Base-by-base conservation (phyloP, 2,888 invertebrate genomes). In the Dynastes grantii region DNA sequence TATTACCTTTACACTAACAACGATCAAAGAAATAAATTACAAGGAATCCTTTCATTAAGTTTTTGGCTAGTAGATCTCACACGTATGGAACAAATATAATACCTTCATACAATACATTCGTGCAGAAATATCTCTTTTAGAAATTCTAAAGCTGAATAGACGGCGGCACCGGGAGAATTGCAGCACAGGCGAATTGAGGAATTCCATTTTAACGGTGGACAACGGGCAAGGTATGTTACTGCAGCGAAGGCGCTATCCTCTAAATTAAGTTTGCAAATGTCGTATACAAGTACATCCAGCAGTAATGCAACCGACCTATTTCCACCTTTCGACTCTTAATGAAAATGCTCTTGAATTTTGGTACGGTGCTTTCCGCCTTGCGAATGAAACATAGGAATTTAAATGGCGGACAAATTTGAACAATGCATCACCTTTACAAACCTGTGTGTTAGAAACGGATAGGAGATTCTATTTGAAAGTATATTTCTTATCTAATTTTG, bases 231-330 rank as follows among this genome's bases (percentile, higher is more conserved):
- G 85, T 85, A 85, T 85, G 84, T 80, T 81, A 73, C 81, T 78
- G 79, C 79, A 80, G 82, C 82, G 79, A 79, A 82, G 81, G 83
- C 73, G 58, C 58, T 73, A 9, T 84, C 83, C 85, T 85, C 85
- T 86, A 88, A 87, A 88, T 88, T 87, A 86, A 88, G 88, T 87
- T 88, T 86, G 87, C 87, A 86, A 86, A 87, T 86, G 86, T 86
- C 85, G 85, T 85, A 85, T 83, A 83, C 83, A 84, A 82, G 85
- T 85, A 86, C 85, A 85, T 84, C 81, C 85, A 83, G 85, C 85
- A 87, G 87, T 87, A 87, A 86, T 85, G 85, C 84, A 81, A 81
- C 79, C 82, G 83, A 81, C 84, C 84, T 51, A 51, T 68, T 68
- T 68, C 51, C 68, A 68, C 68, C 68, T 68, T 68, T 68, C 51